Base-by-base conservation (phyloP, 2,113 vertebrate genomes). In the Onychostruthus taczanowskii region DNA sequence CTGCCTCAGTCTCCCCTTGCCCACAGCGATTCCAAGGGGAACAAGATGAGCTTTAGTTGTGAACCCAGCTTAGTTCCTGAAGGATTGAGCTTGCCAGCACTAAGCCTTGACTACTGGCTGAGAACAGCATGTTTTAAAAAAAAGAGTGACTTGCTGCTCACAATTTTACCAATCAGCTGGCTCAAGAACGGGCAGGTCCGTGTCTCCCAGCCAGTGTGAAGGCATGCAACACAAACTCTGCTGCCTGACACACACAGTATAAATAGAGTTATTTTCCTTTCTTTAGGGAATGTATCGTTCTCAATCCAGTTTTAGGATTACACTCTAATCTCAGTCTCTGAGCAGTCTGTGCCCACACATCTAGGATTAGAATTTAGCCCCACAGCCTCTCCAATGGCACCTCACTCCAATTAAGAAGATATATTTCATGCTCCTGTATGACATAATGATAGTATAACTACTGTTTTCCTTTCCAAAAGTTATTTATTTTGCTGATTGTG, bases 301-400 rank as follows among this genome's bases (percentile, higher is more conserved):
- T 89, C 94, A 93, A 82, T 93, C 90, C 86, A 94, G 91, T 96
- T 94, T 93, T 94, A 96, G 94, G 95, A 97, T 95, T 95, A 96
- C n/a, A 13, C 39, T 89, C 67, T 97, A 95, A 97, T 96, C 94
- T 90, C 86, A 73, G 80, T 61, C 94, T 85, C 93, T 82, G 88
- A 92, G 80, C 68, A 81, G 76, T 85, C 95, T 88, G 87, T 62
- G 93, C 92, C 92, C 93, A 93, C 61, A 62, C 93, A 95, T 68
- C 83, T 72, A 75, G 93, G 95, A 96, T 96, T 96, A 96, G 94
- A 96, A 93, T 94, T 89, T 20, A 93, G 88, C 73, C 50, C 61
- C 59, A 58, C 30, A 62, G 67, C 20, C 50, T 85, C 84, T 80
- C 90, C 83, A 63, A 0, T 35, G 21, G 85, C 75, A 93, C 90